A percentile compares a stretch with the other conserved stretches of the same genome.
These are phyloP conservation scores for Neosilurus hyrtlii DNA, from an alignment of 2,797 vertebrate species.

Conservation along the genomic window DNA sequence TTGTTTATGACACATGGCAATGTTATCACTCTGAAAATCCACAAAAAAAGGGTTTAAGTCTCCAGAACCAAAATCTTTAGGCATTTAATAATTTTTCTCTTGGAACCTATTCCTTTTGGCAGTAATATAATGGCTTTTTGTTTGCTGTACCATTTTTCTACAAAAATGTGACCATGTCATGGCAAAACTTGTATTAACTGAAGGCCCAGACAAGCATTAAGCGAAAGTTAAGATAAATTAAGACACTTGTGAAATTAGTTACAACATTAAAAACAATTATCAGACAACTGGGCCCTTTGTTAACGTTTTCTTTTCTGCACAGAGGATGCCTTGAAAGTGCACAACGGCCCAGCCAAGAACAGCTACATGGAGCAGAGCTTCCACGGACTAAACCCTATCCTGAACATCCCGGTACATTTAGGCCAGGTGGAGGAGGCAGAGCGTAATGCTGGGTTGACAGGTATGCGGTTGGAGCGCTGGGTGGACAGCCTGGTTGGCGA, in stretches of 20 bases:
- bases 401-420: constrained; percentile 85
- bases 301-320: constrained; percentile 27
- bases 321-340: constrained; percentile 87
- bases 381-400: constrained; percentile 91
- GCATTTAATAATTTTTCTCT: background rate
- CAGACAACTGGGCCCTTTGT: background rate
- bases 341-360: constrained; percentile 86
- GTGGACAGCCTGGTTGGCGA: constrained; percentile 82
- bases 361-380: constrained; percentile 99
- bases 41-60: too few species aligned
- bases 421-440: constrained; percentile 83
- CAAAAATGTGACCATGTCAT: background rate
- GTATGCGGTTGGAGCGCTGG: constrained; percentile 84
- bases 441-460: constrained; percentile 79
- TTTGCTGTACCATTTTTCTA: background rate
- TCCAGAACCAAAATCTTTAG: background rate
- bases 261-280: background rate
- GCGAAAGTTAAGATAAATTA: too few species aligned
- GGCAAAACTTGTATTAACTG: background rate
- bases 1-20: background rate
- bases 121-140: background rate
- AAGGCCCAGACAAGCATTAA: background rate
- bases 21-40: background rate
- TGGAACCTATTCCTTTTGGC: too few species aligned
- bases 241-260: background rate